A percentile compares a stretch with the other conserved stretches of the same genome.
phyloP scores from a whole-genome alignment of 2,888 invertebrate species.

The Aleiodes testaceus region DNA sequence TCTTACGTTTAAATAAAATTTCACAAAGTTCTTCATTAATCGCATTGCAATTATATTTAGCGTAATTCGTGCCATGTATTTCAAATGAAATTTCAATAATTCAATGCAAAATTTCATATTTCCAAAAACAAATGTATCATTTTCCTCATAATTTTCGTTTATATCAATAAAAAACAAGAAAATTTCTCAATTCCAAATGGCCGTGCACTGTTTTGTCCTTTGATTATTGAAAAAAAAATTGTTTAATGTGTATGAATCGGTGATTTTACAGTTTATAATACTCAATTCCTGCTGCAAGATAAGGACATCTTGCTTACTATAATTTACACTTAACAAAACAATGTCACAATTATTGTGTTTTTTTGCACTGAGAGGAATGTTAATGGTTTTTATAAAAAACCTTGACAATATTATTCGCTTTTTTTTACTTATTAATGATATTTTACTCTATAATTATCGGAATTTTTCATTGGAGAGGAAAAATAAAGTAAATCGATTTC shows the following conservation, averaged over 20 bases:
- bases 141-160: neutral
- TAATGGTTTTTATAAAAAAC: too few relatives aligned
- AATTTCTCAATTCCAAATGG: slow-evolving; percentile 25
- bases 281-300: neutral
- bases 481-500: too few relatives aligned
- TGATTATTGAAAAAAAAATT: neutral
- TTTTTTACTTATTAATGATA: too few relatives aligned
- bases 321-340: too few relatives aligned
- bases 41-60: neutral
- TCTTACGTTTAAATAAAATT: too few relatives aligned
- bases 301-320: neutral
- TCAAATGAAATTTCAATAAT: slow-evolving; percentile 5
- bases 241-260: neutral
- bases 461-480: too few relatives aligned
- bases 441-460: too few relatives aligned
- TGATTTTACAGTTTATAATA: neutral
- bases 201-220: neutral
- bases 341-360: too few relatives aligned
- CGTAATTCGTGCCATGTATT: slow-evolving; percentile 3
- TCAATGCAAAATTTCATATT: neutral
- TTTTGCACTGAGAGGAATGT: too few relatives aligned
- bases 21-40: neutral
- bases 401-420: too few relatives aligned
- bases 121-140: too few relatives aligned
- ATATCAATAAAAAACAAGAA: neutral